A percentile compares a stretch with the other conserved stretches of the same genome.
Evolutionary conservation across 2,797 vertebrate species (phyloP).

Genomic region (Bradypodion pumilum): DNA sequence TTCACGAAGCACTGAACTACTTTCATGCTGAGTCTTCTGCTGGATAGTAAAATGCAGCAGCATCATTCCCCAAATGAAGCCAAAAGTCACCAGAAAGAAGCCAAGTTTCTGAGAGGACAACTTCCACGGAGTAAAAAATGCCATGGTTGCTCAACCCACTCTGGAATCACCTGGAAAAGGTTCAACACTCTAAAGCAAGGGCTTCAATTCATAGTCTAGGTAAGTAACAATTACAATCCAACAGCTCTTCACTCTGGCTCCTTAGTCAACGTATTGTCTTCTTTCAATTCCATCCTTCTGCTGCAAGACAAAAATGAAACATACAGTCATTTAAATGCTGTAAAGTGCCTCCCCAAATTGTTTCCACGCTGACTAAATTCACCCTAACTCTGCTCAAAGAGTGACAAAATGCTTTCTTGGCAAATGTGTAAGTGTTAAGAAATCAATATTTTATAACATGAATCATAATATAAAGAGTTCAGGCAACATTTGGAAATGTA

Average conservation of each 20-base stretch:
- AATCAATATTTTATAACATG: slow-evolving; percentile 37
- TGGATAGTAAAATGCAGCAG: slow-evolving; percentile 98
- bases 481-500: slow-evolving; percentile 49
- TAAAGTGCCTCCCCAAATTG: neutral
- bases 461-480: slow-evolving; percentile 38
- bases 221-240: slow-evolving; percentile 45
- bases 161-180: slow-evolving; percentile 41
- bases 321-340: slow-evolving; percentile 18
- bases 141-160: slow-evolving; percentile 81
- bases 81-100: slow-evolving; percentile 97
- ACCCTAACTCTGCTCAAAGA: neutral
- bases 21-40: slow-evolving; percentile 93
- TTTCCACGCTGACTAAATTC: slow-evolving; percentile 2
- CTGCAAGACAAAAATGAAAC: slow-evolving; percentile 26
- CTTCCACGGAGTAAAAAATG: slow-evolving; percentile 92
- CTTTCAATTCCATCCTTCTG: slow-evolving; percentile 70
- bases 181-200: slow-evolving; percentile 61
- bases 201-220: slow-evolving; percentile 68
- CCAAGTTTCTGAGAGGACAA: slow-evolving; percentile 98
- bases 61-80: slow-evolving; percentile 99
- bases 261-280: slow-evolving; percentile 54
- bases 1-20: slow-evolving; percentile 92
- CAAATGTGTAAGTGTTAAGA: slow-evolving; percentile 35
- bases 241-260: slow-evolving; percentile 68
- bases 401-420: slow-evolving; percentile 30